Conservation (phyloP, 92 coral and sea anemone genomes). For the Epizoanthus scotinus region DNA sequence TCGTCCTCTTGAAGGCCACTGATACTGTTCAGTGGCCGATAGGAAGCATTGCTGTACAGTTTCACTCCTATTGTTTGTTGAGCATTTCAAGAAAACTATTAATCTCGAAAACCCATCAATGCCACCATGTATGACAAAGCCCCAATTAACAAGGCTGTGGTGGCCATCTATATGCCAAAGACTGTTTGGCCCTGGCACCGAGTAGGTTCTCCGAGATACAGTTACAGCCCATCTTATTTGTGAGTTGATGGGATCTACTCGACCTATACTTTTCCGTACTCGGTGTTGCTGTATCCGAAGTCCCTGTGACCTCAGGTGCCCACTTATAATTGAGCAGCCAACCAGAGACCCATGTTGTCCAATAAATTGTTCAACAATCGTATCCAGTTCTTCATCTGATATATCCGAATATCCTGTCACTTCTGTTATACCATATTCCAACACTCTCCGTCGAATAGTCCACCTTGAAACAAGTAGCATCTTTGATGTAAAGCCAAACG, state of each 20-base stretch:
- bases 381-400: conserved; percentile 41
- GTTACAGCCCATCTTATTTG: conserved; percentile 48
- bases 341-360: conserved; percentile 45
- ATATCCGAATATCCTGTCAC: conserved; percentile 41
- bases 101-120: conserved; percentile 50
- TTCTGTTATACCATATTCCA: conserved; percentile 40
- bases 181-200: conserved; percentile 42
- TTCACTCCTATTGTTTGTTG: conserved; percentile 28
- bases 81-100: conserved; percentile 36
- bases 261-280: conserved; percentile 42
- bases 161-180: conserved; percentile 70
- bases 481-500: too few species aligned
- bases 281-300: conserved; percentile 40
- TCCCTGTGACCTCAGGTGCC: conserved; percentile 36
- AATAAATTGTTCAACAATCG: conserved; percentile 38
- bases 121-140: conserved; percentile 47
- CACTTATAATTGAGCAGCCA: conserved; percentile 42
- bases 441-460: conserved; percentile 47
- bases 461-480: conserved; percentile 54
- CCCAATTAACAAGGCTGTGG: conserved; percentile 41
- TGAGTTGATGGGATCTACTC: conserved; percentile 48
- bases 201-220: conserved; percentile 40
- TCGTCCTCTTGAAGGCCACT: conserved; percentile 53
- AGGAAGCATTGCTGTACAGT: conserved; percentile 7
- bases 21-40: conserved; percentile 9